Evolutionary conservation across 2,113 vertebrate genomes (phyloP), one percentile per base, ranked within the genome.

Genomic region (Tiliqua scincoides): DNA sequence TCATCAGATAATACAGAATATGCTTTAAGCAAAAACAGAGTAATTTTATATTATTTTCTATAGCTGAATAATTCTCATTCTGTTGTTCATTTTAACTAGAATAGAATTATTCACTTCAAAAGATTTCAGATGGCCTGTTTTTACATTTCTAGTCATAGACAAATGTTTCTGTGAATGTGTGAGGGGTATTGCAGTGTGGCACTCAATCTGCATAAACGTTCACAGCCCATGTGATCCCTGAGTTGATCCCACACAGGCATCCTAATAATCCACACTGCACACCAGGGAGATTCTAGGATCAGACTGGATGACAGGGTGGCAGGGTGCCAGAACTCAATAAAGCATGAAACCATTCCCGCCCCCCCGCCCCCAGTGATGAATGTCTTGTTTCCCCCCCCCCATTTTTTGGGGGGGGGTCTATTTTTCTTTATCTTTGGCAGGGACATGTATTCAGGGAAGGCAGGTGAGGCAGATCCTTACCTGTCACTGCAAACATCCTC

Each of bases 51-150:
- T 15, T 73, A 0, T 83, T 48, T n/a, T 37, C 57, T 71, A n/a
- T 37, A 81, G 9, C 20, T 73, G 54, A 85, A 11, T 21, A 71
- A 70, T 61, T 0, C 52, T 48, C 72, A 57, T 40, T 48, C 30
- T 75, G 1, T 0, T 1, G 2, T 6, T 71, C 76, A 73, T 74
- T 0, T 1, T 59, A 11, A 12, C 83, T 71, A 65, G 0, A 72
- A 79, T 37, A 35, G 10, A 57, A 57, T 17, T 37, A 43, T 71
- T 73, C 43, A 2, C 75, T 86, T 86, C 87, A 23, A 23, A 0
- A 3, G 0, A 40, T 81, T 17, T 30, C 12, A 74, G 12, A 74
- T 52, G 3, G 21, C 27, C 12, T 27, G 3, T 32, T 14, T 73
- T 37, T 37, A 74, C 23, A 52, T 30, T 12, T 30, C 25, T 52